phyloP scores from a whole-genome alignment of 2,113 vertebrate genomes.

The Crotalus horridus region DNA sequence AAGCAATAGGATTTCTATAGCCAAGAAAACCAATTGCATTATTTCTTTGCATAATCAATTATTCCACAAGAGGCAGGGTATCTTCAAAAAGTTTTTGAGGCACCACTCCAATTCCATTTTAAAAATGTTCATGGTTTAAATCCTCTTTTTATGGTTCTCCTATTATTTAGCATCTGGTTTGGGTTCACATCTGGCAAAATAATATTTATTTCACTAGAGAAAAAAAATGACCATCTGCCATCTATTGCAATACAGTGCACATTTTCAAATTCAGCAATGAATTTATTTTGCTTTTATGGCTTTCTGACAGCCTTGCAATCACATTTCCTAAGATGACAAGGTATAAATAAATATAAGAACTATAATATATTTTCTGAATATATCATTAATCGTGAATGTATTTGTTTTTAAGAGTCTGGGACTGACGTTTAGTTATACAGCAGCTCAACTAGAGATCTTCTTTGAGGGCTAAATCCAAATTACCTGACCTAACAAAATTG shows the following conservation, averaged over 20 bases:
- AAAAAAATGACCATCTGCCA: background rate
- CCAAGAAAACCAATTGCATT: constrained; percentile 35
- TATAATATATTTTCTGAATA: background rate
- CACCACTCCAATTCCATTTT: background rate
- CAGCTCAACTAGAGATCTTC: background rate
- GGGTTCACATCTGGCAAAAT: background rate
- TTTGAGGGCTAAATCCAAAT: background rate
- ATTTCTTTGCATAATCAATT: constrained; percentile 41
- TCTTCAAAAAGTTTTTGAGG: constrained; percentile 13
- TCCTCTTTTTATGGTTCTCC: background rate
- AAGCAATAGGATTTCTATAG: constrained; percentile 16
- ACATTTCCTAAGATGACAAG: background rate
- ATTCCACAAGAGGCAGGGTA: background rate
- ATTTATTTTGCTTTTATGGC: background rate
- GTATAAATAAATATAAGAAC: background rate
- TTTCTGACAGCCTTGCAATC: background rate
- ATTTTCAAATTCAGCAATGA: background rate
- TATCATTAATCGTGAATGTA: background rate
- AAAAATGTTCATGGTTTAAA: constrained; percentile 12
- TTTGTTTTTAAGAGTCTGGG: background rate
- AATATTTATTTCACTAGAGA: background rate
- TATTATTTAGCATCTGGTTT: constrained; percentile 15
- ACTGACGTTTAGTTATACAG: background rate
- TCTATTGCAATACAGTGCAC: background rate
- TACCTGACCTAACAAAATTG: background rate